Conservation (phyloP, 2,888 invertebrate genomes). For the Amiota communis region DNA sequence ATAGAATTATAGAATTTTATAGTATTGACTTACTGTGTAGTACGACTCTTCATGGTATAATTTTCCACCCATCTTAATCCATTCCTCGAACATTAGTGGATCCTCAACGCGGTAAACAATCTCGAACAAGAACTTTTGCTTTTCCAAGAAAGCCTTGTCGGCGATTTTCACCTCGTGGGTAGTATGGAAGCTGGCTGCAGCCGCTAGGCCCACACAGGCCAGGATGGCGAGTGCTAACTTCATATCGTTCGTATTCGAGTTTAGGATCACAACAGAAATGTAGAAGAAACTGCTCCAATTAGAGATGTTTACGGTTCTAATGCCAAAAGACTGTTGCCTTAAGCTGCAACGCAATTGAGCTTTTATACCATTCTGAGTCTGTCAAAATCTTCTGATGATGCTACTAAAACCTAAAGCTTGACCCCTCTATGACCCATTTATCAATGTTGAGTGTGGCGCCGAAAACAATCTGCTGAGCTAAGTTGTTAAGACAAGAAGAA, state of each 20-base stretch:
- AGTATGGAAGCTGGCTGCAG: conserved; percentile 50
- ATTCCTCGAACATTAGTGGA: conserved; percentile 61
- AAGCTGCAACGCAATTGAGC: conserved; percentile 13
- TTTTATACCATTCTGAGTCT: conserved; percentile 12
- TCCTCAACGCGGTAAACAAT: conserved; percentile 54
- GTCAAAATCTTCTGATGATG: background rate
- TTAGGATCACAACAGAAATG: background rate
- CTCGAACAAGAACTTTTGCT: conserved; percentile 64
- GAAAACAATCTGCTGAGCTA: too few species aligned
- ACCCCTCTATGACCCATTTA: conserved; percentile 8
- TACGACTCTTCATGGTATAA: conserved; percentile 71
- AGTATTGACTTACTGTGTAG: conserved; percentile 48
- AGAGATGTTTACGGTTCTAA: conserved; percentile 48
- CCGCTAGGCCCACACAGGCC: conserved; percentile 62
- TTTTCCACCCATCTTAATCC: conserved; percentile 71
- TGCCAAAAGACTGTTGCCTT: conserved; percentile 61
- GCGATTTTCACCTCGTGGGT: conserved; percentile 55
- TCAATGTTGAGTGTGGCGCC: background rate
- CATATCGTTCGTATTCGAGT: conserved; percentile 46
- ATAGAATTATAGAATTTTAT: conserved; percentile 15
- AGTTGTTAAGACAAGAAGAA: too few species aligned
- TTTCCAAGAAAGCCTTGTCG: conserved; percentile 57
- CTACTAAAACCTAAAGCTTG: background rate
- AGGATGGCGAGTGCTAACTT: conserved; percentile 63
- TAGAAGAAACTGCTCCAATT: conserved; percentile 51